These are phyloP conservation scores for Pelodiscus sinensis DNA, from an alignment of 2,113 vertebrate genomes.

Conservation along the genomic window DNA sequence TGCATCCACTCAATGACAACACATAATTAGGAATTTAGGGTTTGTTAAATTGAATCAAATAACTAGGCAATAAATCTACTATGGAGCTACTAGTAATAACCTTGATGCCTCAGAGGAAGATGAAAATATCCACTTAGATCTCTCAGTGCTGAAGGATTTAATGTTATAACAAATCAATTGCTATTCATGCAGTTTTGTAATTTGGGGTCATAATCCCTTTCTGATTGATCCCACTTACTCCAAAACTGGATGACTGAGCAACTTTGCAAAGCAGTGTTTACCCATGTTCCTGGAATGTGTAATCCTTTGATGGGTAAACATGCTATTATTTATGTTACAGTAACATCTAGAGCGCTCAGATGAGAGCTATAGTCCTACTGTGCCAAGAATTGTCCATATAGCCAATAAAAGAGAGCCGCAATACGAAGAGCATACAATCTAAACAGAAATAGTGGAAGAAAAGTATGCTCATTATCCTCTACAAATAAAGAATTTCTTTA, in stretches of 20 bases:
- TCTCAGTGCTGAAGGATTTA: neutral
- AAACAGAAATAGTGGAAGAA: neutral
- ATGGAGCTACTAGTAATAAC: neutral
- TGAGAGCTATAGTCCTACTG: neutral
- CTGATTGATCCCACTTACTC: neutral
- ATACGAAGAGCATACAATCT: neutral
- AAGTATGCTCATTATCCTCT: neutral
- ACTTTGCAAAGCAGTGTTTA: neutral
- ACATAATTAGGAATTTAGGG: neutral
- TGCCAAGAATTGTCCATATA: neutral
- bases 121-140: neutral
- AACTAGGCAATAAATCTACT: neutral
- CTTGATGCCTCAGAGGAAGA: neutral
- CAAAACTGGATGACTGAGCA: neutral
- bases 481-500: neutral
- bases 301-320: neutral
- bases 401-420: neutral
- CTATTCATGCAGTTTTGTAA: neutral
- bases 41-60: neutral
- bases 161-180: neutral
- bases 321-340: neutral
- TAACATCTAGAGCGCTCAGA: neutral
- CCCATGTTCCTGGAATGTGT: rapidly evolving
- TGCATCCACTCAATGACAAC: rapidly evolving
- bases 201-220: neutral